A percentile compares a stretch with the other conserved stretches of the same genome.
Evolutionary conservation across 1,140 invertebrate species (phyloP).

Genomic region (Drosophila albomicans): DNA sequence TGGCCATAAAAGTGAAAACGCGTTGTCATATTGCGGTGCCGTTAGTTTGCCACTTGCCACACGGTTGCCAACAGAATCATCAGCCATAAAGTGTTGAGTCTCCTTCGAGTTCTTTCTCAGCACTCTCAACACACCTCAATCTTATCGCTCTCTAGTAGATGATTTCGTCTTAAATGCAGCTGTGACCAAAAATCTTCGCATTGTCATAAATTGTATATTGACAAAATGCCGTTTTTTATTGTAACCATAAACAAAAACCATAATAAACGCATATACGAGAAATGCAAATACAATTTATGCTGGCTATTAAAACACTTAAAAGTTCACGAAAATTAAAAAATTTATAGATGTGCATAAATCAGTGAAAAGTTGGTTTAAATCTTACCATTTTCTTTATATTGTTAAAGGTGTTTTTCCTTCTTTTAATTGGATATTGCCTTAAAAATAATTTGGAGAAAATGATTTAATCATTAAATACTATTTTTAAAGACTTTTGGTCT

Average conservation of each 20-base stretch:
- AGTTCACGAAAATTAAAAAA: conserved; percentile 17
- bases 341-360: neutral
- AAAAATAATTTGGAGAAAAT: too few relatives aligned
- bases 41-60: conserved; percentile 62
- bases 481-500: too few relatives aligned
- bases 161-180: conserved; percentile 56
- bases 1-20: conserved; percentile 80
- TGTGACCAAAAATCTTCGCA: conserved; percentile 56
- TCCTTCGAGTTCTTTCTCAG: conserved; percentile 10
- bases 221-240: conserved; percentile 51
- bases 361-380: neutral
- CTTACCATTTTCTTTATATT: neutral
- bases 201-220: conserved; percentile 56
- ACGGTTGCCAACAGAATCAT: conserved; percentile 23
- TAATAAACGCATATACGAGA: conserved; percentile 56
- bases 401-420: neutral
- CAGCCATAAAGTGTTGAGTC: conserved; percentile 47
- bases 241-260: conserved; percentile 26
- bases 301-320: conserved; percentile 22
- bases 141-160: conserved; percentile 46
- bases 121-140: conserved; percentile 13
- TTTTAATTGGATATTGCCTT: too few relatives aligned
- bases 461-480: too few relatives aligned
- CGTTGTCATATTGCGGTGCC: conserved; percentile 66
- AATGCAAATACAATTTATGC: conserved; percentile 37